Percentiles rank a stretch among this genome's conserved stretches.
Evolutionary conservation across 2,888 invertebrate genomes (phyloP).

Genomic region (Leptinotarsa haldemani): DNA sequence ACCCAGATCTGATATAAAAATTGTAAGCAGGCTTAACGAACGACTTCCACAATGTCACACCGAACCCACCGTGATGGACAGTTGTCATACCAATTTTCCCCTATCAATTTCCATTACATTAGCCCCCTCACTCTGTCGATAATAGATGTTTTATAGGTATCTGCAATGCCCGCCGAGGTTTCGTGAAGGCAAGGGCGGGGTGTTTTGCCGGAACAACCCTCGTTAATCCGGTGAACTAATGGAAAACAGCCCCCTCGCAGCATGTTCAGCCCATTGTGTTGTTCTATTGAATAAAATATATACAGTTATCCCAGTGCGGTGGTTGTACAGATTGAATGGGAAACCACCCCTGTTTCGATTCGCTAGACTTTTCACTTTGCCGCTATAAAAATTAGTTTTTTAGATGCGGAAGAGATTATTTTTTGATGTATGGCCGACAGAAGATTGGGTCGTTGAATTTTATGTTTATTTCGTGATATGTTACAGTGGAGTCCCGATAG

Average conservation of each 20-base stretch:
- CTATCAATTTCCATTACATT: constrained; percentile 50
- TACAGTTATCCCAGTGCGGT: constrained; percentile 62
- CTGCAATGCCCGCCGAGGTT: constrained; percentile 44
- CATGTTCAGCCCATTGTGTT: constrained; percentile 62
- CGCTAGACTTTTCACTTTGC: constrained; percentile 40
- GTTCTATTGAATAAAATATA: constrained; percentile 65
- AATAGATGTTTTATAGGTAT: constrained; percentile 53
- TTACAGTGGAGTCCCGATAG: too few relatives aligned
- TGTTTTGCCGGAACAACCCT: constrained; percentile 55
- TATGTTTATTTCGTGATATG: neutral
- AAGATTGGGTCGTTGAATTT: constrained; percentile 26
- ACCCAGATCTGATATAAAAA: constrained; percentile 32
- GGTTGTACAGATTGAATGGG: constrained; percentile 57
- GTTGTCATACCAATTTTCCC: constrained; percentile 47
- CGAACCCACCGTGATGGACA: constrained; percentile 42
- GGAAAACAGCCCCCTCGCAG: constrained; percentile 60
- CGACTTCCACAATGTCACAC: constrained; percentile 44
- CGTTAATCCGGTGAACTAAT: constrained; percentile 61
- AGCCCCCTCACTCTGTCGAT: constrained; percentile 42
- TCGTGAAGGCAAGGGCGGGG: constrained; percentile 51
- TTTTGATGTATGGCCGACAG: constrained; percentile 37
- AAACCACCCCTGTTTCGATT: constrained; percentile 43
- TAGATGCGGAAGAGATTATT: constrained; percentile 45
- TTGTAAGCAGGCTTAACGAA: constrained; percentile 45
- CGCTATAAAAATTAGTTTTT: constrained; percentile 44